These are phyloP conservation scores for Enteromius argenteus DNA, from an alignment of 2,797 vertebrate genomes.

Conservation along the genomic window DNA sequence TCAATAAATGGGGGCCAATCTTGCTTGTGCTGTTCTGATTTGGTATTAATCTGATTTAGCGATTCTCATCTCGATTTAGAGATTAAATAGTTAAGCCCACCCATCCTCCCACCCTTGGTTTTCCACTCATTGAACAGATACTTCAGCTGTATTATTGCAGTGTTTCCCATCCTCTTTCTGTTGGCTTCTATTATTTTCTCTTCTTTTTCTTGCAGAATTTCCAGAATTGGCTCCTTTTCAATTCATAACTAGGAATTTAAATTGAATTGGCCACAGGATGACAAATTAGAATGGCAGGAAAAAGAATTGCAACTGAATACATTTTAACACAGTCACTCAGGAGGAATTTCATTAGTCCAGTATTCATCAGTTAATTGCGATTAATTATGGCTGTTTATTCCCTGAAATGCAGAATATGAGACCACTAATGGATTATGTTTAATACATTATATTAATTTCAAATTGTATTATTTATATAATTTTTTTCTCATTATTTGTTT, in stretches of 20 bases:
- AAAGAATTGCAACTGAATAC: not conserved
- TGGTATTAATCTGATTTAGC: slow-evolving; percentile 73
- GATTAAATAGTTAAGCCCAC: slow-evolving; percentile 75
- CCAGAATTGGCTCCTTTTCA: slow-evolving; percentile 1
- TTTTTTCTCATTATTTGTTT: not conserved
- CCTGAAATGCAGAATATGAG: not conserved
- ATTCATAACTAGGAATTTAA: slow-evolving; percentile 15
- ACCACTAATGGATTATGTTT: not conserved
- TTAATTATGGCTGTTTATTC: not conserved
- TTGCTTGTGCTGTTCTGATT: slow-evolving; percentile 70
- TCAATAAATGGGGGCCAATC: slow-evolving; percentile 75
- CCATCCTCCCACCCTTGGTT: slow-evolving; percentile 49
- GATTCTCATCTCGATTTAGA: slow-evolving; percentile 64
- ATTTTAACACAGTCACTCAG: not conserved
- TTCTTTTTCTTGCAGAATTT: slow-evolving; percentile 1
- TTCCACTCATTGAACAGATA: slow-evolving; percentile 53
- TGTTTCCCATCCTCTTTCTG: slow-evolving; percentile 18
- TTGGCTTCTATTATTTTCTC: not conserved
- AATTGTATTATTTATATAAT: not conserved
- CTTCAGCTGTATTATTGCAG: slow-evolving; percentile 48
- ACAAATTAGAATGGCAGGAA: not conserved
- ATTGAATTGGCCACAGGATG: not conserved
- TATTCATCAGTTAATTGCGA: not conserved
- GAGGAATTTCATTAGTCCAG: slow-evolving; percentile 6
- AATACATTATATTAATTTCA: not conserved